Conservation (phyloP, 92 coral and sea anemone species). For the Actinernus sp. region DNA sequence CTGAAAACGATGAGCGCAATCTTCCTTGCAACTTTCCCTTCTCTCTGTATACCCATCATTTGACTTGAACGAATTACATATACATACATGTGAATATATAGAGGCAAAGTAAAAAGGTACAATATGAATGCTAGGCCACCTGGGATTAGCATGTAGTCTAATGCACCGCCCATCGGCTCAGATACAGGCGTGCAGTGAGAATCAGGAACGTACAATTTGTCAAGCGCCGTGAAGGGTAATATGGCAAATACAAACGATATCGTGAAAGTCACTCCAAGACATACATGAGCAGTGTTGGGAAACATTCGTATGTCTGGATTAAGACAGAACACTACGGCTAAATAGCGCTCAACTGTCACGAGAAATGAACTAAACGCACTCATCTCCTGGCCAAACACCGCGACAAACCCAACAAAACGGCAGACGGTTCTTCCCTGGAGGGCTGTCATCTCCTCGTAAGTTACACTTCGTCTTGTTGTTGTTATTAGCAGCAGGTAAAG, state of each 20-base stretch:
- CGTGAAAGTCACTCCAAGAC: background rate
- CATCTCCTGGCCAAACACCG: constrained; percentile 20
- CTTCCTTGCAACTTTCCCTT: constrained; percentile 26
- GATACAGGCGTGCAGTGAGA: constrained; percentile 33
- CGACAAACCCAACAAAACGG: constrained; percentile 23
- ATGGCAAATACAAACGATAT: constrained; percentile 21
- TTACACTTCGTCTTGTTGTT: constrained; percentile 10
- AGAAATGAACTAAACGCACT: constrained; percentile 32
- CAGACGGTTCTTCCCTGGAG: constrained; percentile 13
- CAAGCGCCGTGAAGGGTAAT: constrained; percentile 27
- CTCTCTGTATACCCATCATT: constrained; percentile 21
- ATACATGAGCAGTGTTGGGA: constrained; percentile 6
- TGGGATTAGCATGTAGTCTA: constrained; percentile 38
- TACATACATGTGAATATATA: constrained; percentile 33
- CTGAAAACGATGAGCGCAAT: constrained; percentile 29
- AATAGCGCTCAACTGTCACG: constrained; percentile 32
- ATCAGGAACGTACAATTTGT: constrained; percentile 13
- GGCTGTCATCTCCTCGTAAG: constrained; percentile 16
- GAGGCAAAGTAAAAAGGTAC: constrained; percentile 14
- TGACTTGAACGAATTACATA: constrained; percentile 20
- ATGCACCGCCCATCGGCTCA: constrained; percentile 15
- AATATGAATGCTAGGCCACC: constrained; percentile 22
- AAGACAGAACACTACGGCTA: constrained; percentile 35
- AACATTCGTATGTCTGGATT: constrained; percentile 26
- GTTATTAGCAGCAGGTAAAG: constrained; percentile 22